phyloP scores from a whole-genome alignment of 2,888 invertebrate species.

The Tryphoninae sp. region DNA sequence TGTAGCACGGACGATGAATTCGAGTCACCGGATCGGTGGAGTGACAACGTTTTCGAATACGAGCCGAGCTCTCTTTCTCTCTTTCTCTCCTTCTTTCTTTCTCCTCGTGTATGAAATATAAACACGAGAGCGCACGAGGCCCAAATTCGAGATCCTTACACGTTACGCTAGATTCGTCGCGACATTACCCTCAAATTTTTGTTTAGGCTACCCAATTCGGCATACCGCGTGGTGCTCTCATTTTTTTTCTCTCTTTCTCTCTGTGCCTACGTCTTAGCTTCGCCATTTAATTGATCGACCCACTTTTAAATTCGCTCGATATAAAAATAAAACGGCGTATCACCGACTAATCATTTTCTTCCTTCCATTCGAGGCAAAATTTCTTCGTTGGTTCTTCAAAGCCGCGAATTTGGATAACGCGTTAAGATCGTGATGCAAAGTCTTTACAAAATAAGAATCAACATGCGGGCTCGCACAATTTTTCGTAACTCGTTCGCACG shows the following conservation, averaged over 20 bases:
- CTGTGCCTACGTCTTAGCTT: neutral
- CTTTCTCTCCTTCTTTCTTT: conserved; percentile 8
- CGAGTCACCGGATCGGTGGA: conserved; percentile 6
- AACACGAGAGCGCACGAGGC: conserved; percentile 20
- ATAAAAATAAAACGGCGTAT: neutral
- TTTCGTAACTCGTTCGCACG: neutral
- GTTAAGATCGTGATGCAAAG: neutral
- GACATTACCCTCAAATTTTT: conserved; percentile 44
- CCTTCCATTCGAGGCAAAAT: neutral
- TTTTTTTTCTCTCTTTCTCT: conserved; percentile 1
- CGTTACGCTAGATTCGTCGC: conserved; percentile 30
- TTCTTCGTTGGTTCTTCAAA: neutral
- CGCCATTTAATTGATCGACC: conserved; percentile 1
- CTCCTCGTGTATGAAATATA: conserved; percentile 33
- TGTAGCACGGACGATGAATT: conserved; percentile 13
- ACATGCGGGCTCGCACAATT: neutral
- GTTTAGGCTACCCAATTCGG: conserved; percentile 58
- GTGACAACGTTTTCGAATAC: conserved; percentile 35
- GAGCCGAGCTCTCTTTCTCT: conserved; percentile 17
- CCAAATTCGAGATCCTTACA: conserved; percentile 46
- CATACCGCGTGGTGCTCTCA: conserved; percentile 5
- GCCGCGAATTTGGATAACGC: neutral
- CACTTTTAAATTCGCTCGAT: neutral
- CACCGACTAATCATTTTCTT: neutral
- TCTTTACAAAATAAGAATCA: neutral